Percentiles rank a stretch among this genome's conserved stretches.
Evolutionary conservation across 2,888 invertebrate species (phyloP).

Genomic region (Andrena camellia): DNA sequence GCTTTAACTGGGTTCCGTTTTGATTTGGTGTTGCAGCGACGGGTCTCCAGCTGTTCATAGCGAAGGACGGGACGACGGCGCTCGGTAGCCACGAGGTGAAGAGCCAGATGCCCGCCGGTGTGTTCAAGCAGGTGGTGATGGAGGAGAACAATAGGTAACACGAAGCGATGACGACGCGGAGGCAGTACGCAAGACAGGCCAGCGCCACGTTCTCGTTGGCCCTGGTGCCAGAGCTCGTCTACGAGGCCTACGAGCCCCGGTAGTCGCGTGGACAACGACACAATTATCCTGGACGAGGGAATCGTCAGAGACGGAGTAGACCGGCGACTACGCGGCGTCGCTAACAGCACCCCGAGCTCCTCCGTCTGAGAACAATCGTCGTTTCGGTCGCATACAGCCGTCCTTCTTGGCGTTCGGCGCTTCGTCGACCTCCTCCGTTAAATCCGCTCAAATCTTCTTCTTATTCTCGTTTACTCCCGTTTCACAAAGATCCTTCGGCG

Average conservation of each 20-base stretch:
- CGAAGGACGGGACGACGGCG: constrained; percentile 95
- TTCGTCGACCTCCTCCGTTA: not conserved
- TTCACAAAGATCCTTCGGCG: not conserved
- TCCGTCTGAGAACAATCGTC: constrained; percentile 1
- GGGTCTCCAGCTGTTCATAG: constrained; percentile 95
- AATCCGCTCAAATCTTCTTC: constrained; percentile 26
- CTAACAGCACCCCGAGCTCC: constrained; percentile 24
- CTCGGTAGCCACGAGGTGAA: constrained; percentile 94
- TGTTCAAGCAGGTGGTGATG: constrained; percentile 92
- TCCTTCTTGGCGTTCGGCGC: constrained; percentile 13
- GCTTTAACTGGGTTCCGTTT: too few relatives aligned
- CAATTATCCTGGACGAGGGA: constrained; percentile 56
- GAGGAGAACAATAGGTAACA: constrained; percentile 91
- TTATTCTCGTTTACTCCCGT: not conserved
- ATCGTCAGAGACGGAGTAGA: constrained; percentile 52
- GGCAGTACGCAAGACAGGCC: constrained; percentile 79
- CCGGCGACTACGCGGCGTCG: constrained; percentile 20
- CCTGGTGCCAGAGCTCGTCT: constrained; percentile 83
- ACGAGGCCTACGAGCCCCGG: constrained; percentile 82
- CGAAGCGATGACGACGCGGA: constrained; percentile 79
- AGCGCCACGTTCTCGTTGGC: constrained; percentile 80
- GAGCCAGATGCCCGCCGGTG: constrained; percentile 91
- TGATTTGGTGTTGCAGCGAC: constrained; percentile 88
- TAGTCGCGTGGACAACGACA: constrained; percentile 69
- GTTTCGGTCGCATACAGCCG: constrained; percentile 6